These are phyloP conservation scores for Pelobates fuscus DNA, from an alignment of 2,113 vertebrate species.

Conservation along the genomic window DNA sequence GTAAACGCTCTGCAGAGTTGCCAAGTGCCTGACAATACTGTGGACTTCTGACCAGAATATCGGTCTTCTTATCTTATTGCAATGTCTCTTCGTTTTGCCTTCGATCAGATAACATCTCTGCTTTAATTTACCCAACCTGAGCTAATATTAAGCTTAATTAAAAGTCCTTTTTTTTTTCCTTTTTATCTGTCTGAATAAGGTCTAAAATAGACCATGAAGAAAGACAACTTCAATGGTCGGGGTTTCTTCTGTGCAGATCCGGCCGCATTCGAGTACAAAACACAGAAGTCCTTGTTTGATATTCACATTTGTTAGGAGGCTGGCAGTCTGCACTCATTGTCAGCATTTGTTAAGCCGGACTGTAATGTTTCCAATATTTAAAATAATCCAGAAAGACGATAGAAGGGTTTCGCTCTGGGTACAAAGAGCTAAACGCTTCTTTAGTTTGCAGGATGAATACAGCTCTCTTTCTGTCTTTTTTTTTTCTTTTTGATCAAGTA, in stretches of 20 bases:
- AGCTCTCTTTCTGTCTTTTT: neutral
- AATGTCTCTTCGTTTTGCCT: neutral
- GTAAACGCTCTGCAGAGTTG: too few relatives aligned
- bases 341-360: neutral
- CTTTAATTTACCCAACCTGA: slow-evolving; percentile 6
- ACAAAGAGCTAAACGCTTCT: neutral
- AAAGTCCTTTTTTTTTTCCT: neutral
- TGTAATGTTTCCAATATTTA: neutral
- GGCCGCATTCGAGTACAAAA: too few relatives aligned
- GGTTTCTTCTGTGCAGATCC: too few relatives aligned
- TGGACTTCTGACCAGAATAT: neutral
- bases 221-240: neutral
- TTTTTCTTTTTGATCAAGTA: neutral
- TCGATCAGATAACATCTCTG: slow-evolving; percentile 11
- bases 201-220: slow-evolving; percentile 1
- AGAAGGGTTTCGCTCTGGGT: neutral
- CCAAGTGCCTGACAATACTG: neutral
- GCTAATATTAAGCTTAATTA: neutral
- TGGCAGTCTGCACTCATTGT: neutral
- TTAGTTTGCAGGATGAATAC: neutral
- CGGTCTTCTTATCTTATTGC: neutral
- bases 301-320: neutral
- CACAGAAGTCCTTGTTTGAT: neutral
- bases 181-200: neutral
- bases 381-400: neutral